These are phyloP conservation scores for Serranus cabrilla DNA, from an alignment of 2,797 vertebrate genomes.

Conservation along the genomic window DNA sequence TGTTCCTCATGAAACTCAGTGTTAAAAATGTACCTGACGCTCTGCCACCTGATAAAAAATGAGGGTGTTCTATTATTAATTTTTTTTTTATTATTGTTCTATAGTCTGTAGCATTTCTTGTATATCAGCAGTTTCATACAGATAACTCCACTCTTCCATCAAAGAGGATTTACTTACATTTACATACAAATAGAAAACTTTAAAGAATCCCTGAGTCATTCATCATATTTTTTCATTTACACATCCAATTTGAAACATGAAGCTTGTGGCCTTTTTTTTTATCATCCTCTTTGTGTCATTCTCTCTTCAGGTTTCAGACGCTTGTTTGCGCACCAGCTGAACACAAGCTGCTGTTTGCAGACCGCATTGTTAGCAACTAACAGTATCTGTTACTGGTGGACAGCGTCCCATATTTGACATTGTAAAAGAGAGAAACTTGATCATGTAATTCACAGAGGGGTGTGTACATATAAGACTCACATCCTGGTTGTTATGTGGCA, in stretches of 20 bases:
- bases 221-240: constrained; percentile 31
- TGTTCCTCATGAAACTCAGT: too few species aligned
- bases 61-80: too few species aligned
- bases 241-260: constrained; percentile 52
- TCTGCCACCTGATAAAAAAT: too few species aligned
- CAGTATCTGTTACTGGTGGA: constrained; percentile 26
- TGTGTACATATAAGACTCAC: constrained; percentile 12
- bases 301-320: constrained; percentile 14
- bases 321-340: constrained; percentile 1
- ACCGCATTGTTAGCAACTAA: constrained; percentile 20
- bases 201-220: constrained; percentile 42
- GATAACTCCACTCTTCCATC: constrained; percentile 26
- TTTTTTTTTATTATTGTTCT: background rate
- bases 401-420: constrained; percentile 6
- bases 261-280: constrained; percentile 10
- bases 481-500: constrained; percentile 50
- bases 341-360: background rate
- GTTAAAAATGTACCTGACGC: too few species aligned
- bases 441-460: constrained; percentile 46
- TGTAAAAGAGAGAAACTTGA: constrained; percentile 54
- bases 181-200: constrained; percentile 66
- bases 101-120: background rate
- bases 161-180: constrained; percentile 55
- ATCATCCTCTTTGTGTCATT: background rate
- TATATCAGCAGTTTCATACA: constrained; percentile 46